Percentiles rank a stretch among this genome's conserved stretches.
phyloP scores from a whole-genome alignment of 2,797 vertebrate species.

The Falco columbarius region DNA sequence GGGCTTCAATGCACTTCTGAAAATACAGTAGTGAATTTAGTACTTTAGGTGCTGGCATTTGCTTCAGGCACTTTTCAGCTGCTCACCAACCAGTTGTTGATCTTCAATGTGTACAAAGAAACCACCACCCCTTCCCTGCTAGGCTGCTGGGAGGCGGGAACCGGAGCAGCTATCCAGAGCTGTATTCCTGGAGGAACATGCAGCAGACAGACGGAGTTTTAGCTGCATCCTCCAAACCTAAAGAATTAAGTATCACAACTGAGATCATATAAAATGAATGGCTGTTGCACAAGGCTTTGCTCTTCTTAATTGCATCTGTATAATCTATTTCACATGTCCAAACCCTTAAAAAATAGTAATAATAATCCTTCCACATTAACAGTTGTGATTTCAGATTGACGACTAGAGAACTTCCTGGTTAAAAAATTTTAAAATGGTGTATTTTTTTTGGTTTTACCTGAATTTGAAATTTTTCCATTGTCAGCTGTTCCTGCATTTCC shows the following conservation, averaged over 20 bases:
- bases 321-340: not conserved
- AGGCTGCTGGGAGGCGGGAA: not conserved
- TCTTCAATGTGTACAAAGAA: not conserved
- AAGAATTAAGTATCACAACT: not conserved
- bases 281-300: not conserved
- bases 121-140: not conserved
- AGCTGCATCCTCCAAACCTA: not conserved
- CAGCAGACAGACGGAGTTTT: not conserved
- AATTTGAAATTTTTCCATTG: slow-evolving; percentile 89
- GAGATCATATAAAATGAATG: not conserved
- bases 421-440: not conserved
- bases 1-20: not conserved
- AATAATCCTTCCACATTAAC: not conserved
- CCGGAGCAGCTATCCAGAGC: not conserved
- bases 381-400: not conserved
- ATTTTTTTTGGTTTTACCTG: slow-evolving; percentile 77
- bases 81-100: not conserved
- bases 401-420: not conserved
- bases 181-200: not conserved
- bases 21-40: not conserved
- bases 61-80: not conserved
- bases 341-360: not conserved
- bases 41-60: not conserved
- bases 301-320: not conserved
- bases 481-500: slow-evolving; percentile 91